phyloP scores from a whole-genome alignment of 1,140 invertebrate species.

The Drosophila setifemur region DNA sequence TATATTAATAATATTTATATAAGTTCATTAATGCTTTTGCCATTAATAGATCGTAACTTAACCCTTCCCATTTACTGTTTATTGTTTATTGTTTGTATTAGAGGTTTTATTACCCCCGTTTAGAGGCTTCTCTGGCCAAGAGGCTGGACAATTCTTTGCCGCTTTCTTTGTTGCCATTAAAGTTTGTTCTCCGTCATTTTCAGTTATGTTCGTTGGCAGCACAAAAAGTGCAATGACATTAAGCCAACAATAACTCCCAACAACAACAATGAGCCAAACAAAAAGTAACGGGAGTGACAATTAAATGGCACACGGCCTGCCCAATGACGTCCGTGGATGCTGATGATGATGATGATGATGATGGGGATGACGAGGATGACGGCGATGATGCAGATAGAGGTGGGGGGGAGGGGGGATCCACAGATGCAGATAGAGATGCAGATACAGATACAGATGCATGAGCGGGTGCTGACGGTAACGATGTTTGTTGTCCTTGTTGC shows the following conservation, averaged over 20 bases:
- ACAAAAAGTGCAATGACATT: conserved; percentile 74
- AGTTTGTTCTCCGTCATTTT: conserved; percentile 13
- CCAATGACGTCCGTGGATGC: not conserved
- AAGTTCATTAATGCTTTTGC: too few relatives aligned
- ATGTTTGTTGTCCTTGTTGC: conserved; percentile 40
- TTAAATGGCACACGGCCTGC: conserved; percentile 56
- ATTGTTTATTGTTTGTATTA: too few relatives aligned
- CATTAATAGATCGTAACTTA: too few relatives aligned
- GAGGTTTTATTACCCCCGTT: too few relatives aligned
- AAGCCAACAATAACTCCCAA: conserved; percentile 19
- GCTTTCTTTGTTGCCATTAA: not conserved
- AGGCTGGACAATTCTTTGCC: too few relatives aligned
- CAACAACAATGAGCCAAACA: conserved; percentile 16
- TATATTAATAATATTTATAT: too few relatives aligned
- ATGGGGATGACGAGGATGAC: conserved; percentile 5
- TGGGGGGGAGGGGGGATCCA: too few relatives aligned
- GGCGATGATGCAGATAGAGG: conserved; percentile 7
- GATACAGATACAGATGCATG: not conserved
- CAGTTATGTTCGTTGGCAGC: not conserved
- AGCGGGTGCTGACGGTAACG: not conserved
- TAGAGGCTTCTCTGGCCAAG: too few relatives aligned
- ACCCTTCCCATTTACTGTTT: too few relatives aligned
- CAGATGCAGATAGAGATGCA: not conserved
- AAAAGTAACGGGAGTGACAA: conserved; percentile 52
- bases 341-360: conserved; percentile 14